Base-by-base conservation (phyloP, 1,140 invertebrate species). In the Temnothorax longispinosus region DNA sequence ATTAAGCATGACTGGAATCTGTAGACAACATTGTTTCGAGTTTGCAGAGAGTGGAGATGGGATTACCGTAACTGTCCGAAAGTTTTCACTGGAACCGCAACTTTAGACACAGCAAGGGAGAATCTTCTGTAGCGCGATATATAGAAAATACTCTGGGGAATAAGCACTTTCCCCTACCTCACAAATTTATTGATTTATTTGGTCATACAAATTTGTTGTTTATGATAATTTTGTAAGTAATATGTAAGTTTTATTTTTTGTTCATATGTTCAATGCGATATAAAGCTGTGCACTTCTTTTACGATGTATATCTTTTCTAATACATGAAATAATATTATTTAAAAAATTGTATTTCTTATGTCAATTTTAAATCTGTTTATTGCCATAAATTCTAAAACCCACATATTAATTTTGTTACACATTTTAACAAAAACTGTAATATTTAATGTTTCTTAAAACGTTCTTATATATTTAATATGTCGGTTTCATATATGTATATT, bases 1-100 rank as follows among this genome's bases (percentile, higher is more conserved):
- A 82, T 82, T 82, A 82, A 82, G 38, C 54, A 71, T 50, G 80
- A 82, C 67, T 56, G 44, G 80, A 82, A 82, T 72, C 67, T 58
- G 52, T 72, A 82, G 21, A 41, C 41, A 82, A 82, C 67, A 72
- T 82, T 82, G 67, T 82, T 82, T 74, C 67, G 38, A 82, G 54
- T 82, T 82, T 60, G 6, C 18, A 58, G 50, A 72, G 62, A 80
- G 3, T 47, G 32, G 4, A 54, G 54, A 82, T 74, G 21, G 52
- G 41, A 82, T 82, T 82, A 82, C 54, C 41, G 65, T 81, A 71
- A 81, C 64, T 58, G 52, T 82, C 67, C 67, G 67, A 58, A 82
- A 82, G 80, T 82, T 82, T 72, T 72, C 52, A 58, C 38, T 60
- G 80, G 15, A 82, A 60, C 47, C 64, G 38, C 50, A 81, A 82